Percentiles rank a stretch among this genome's conserved stretches.
These are phyloP conservation scores for Nephrotoma appendiculata DNA, from an alignment of 2,888 invertebrate species.

Conservation along the genomic window DNA sequence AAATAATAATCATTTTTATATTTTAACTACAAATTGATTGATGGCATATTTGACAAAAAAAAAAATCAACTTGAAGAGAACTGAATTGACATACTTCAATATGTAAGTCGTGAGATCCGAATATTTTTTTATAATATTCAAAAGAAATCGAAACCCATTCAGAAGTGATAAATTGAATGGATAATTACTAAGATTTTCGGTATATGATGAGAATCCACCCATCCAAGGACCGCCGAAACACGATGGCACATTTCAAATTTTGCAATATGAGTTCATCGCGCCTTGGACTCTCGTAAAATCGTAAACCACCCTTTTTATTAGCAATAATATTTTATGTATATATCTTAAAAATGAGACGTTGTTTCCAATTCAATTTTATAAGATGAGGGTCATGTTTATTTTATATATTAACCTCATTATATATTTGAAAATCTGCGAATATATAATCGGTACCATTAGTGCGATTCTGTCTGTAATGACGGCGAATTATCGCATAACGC, in stretches of 20 bases:
- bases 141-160: neutral
- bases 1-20: neutral
- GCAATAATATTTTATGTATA: neutral
- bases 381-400: neutral
- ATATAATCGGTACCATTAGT: neutral
- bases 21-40: neutral
- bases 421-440: neutral
- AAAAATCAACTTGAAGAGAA: neutral
- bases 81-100: neutral
- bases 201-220: neutral
- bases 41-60: neutral
- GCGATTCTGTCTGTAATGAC: neutral
- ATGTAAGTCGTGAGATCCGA: neutral
- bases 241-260: neutral
- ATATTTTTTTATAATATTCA: neutral
- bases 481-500: neutral
- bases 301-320: neutral
- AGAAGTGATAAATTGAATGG: neutral
- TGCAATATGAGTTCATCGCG: neutral
- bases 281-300: neutral
- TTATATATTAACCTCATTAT: neutral
- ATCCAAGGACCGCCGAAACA: neutral
- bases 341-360: neutral
- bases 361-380: neutral
- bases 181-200: neutral